Base-by-base conservation (phyloP, 2,888 invertebrate species). In the Watsonalla binaria region DNA sequence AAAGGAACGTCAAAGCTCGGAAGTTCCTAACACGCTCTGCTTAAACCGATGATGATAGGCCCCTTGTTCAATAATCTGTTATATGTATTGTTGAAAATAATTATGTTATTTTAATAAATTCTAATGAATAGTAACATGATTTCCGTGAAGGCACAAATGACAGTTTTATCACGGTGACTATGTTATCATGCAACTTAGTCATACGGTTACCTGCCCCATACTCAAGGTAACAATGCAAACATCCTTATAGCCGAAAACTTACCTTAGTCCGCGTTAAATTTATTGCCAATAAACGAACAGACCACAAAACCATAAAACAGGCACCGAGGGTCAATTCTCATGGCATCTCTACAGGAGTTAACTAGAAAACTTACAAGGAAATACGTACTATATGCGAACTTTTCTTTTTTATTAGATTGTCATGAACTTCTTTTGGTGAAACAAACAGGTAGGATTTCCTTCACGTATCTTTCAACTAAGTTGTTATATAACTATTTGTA, bases 261-360 rank as follows among this genome's bases (percentile, higher is more conserved):
- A 70, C 61, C 68, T 69, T 72, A 72, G 74, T 76, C 68, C 70
- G 69, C 70, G 65, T 69, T 73, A 74, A 78, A 83, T 82, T 83
- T 82, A 83, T 82, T 67, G 78, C 64, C 75, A 65, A 81, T 85
- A 84, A 85, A 83, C 60, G 71, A 75, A 74, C 72, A 75, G 69
- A 69, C 76, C 76, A 78, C 75, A 66, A 65, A 68, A 70, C 68
- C 62, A 71, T 76, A 78, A 80, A 83, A 82, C 78, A 77, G 69
- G 67, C 70, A 72, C 66, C 65, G 68, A 75, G 76, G 77, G 79
- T 78, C 76, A 75, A 68, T 60, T 64, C 61, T 57, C 68, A 65
- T 64, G 70, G 70, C 63, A 79, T 78, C 75, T 84, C 84, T 78
- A 78, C 77, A 68, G 24, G 72, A 74, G 45, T 56, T 54, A 51